Conservation (phyloP, 2,797 vertebrate species). For the Cirrhinus molitorella region DNA sequence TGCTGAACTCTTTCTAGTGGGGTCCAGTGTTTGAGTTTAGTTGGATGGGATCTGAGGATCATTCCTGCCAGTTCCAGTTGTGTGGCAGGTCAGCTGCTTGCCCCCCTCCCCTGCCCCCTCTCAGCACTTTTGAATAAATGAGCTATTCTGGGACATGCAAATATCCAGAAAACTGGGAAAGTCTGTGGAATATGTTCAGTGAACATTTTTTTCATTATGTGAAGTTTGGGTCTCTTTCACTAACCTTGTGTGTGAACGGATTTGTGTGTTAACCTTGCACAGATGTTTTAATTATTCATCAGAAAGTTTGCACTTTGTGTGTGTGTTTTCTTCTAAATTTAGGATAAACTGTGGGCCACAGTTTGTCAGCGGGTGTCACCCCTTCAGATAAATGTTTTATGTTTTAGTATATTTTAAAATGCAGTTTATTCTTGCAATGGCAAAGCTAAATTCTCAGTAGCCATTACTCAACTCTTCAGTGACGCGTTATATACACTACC, state of each 20-base stretch:
- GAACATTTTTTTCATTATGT: neutral
- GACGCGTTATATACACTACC: neutral
- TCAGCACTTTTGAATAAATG: slow-evolving; percentile 29
- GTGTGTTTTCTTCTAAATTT: neutral
- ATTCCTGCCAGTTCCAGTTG: slow-evolving; percentile 44
- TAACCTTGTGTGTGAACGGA: neutral
- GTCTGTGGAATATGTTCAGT: neutral
- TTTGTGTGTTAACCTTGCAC: neutral
- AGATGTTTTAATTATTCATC: slow-evolving; percentile 1
- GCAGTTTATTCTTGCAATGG: neutral
- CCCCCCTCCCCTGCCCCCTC: slow-evolving; percentile 5
- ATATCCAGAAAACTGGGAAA: slow-evolving; percentile 24
- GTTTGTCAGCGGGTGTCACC: neutral
- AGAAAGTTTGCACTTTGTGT: neutral
- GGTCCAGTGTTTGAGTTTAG: slow-evolving; percentile 46
- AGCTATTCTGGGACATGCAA: slow-evolving; percentile 32
- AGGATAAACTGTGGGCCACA: neutral
- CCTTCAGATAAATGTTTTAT: neutral
- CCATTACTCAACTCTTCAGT: neutral
- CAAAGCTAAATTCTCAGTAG: neutral
- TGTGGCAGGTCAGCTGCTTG: slow-evolving; percentile 34
- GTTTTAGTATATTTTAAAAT: neutral
- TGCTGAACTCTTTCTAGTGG: slow-evolving; percentile 28
- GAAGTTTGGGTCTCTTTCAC: neutral
- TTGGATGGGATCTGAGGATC: slow-evolving; percentile 31